Evolutionary conservation across 2,888 invertebrate genomes (phyloP).

Genomic region (Anagyrus pseudococci): DNA sequence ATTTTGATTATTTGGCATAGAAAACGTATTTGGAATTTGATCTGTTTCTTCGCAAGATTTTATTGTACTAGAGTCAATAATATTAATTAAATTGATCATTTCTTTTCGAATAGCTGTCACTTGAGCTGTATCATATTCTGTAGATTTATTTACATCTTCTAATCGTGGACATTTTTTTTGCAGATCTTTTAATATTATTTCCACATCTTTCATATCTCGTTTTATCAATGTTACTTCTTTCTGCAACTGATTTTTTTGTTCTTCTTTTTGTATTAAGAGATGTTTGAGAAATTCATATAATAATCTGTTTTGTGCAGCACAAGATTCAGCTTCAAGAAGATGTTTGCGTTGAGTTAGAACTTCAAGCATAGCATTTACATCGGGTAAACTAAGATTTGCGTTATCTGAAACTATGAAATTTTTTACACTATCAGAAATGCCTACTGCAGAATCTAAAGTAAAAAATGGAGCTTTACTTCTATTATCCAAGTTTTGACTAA

Average conservation of each 20-base stretch:
- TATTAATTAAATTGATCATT: slow-evolving; percentile 67
- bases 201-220: slow-evolving; percentile 70
- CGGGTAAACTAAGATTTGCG: slow-evolving; percentile 72
- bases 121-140: slow-evolving; percentile 63
- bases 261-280: slow-evolving; percentile 75
- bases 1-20: slow-evolving; percentile 43
- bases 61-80: slow-evolving; percentile 64
- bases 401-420: slow-evolving; percentile 74
- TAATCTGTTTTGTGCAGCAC: slow-evolving; percentile 80
- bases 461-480: slow-evolving; percentile 40
- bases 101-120: slow-evolving; percentile 66
- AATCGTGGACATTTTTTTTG: slow-evolving; percentile 67
- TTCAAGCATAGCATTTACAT: slow-evolving; percentile 83
- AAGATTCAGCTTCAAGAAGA: slow-evolving; percentile 80
- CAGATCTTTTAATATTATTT: slow-evolving; percentile 53
- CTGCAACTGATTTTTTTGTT: slow-evolving; percentile 71
- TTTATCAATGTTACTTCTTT: slow-evolving; percentile 79
- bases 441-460: slow-evolving; percentile 53
- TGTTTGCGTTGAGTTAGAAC: slow-evolving; percentile 80
- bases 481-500: slow-evolving; percentile 45
- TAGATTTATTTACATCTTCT: slow-evolving; percentile 65
- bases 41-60: slow-evolving; percentile 48
- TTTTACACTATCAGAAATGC: slow-evolving; percentile 59
- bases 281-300: slow-evolving; percentile 84
- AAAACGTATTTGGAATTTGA: slow-evolving; percentile 44